phyloP scores from a whole-genome alignment of 2,113 vertebrate genomes.

The Melanotaenia duboulayi region DNA sequence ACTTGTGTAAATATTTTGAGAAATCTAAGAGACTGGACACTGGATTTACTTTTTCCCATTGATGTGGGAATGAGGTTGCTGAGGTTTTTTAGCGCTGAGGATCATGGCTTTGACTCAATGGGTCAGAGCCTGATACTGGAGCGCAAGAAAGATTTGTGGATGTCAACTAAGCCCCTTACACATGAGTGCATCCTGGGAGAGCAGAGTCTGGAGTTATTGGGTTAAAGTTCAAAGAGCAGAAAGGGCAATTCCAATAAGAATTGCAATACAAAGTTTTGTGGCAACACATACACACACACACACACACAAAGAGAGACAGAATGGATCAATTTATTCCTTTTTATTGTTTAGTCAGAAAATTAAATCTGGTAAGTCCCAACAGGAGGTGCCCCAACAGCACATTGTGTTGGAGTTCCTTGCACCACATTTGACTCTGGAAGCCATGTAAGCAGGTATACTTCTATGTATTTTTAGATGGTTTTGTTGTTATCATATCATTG shows the following conservation, averaged over 20 bases:
- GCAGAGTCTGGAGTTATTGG: conserved; percentile 59
- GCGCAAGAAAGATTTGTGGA: conserved; percentile 72
- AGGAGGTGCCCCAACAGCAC: no score
- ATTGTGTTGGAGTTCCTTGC: no score
- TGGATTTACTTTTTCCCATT: conserved; percentile 67
- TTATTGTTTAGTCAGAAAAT: no score
- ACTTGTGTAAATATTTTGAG: not conserved
- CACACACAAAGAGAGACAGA: no score
- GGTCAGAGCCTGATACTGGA: conserved; percentile 77
- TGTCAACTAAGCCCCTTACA: conserved; percentile 2
- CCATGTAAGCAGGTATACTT: not conserved
- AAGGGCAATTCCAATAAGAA: conserved; percentile 13
- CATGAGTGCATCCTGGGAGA: conserved; percentile 30
- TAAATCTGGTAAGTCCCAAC: no score
- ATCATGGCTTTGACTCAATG: conserved; percentile 80
- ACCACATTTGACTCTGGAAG: no score
- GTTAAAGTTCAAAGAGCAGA: conserved; percentile 39
- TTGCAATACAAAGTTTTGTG: not conserved
- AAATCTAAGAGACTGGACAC: not conserved
- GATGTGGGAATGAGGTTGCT: conserved; percentile 41
- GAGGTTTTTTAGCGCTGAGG: conserved; percentile 76
- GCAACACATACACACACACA: no score
- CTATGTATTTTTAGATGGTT: no score
- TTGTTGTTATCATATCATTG: no score
- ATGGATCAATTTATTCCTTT: no score